Conservation (phyloP, 1,140 invertebrate species). For the Atta texana region DNA sequence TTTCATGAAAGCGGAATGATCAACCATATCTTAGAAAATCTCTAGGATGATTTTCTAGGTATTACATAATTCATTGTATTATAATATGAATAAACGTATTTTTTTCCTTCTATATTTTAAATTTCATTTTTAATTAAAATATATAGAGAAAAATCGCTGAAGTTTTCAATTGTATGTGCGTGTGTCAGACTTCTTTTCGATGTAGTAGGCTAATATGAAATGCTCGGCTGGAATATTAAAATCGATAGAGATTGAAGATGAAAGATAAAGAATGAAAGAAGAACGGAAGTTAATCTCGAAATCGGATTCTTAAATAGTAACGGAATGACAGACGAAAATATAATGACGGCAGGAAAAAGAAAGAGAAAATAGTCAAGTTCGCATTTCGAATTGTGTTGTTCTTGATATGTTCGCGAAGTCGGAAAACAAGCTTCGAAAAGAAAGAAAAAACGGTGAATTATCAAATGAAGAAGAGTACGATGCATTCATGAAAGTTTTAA, state of each 20-base stretch:
- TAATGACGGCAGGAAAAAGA: conserved; percentile 36
- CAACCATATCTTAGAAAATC: not conserved
- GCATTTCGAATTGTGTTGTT: conserved; percentile 34
- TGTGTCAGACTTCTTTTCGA: not conserved
- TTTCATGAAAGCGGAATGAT: not conserved
- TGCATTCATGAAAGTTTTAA: conserved; percentile 11
- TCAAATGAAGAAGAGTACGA: not conserved
- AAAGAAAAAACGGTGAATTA: not conserved
- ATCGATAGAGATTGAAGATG: not conserved
- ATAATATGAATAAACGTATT: not conserved
- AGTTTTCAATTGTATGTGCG: not conserved
- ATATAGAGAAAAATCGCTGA: not conserved
- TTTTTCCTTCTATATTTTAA: not conserved
- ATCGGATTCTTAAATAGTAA: not conserved
- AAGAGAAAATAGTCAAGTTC: conserved; percentile 45
- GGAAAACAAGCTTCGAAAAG: conserved; percentile 25
- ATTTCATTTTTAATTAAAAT: conserved; percentile 17
- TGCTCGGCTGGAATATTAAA: not conserved
- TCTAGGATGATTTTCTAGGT: not conserved
- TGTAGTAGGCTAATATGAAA: not conserved
- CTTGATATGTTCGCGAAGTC: conserved; percentile 30
- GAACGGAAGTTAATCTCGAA: not conserved
- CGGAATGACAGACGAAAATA: conserved; percentile 15
- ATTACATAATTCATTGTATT: not conserved
- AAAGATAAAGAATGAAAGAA: not conserved